Conservation (phyloP, 2,797 vertebrate species). For the Labeo calbasu region DNA sequence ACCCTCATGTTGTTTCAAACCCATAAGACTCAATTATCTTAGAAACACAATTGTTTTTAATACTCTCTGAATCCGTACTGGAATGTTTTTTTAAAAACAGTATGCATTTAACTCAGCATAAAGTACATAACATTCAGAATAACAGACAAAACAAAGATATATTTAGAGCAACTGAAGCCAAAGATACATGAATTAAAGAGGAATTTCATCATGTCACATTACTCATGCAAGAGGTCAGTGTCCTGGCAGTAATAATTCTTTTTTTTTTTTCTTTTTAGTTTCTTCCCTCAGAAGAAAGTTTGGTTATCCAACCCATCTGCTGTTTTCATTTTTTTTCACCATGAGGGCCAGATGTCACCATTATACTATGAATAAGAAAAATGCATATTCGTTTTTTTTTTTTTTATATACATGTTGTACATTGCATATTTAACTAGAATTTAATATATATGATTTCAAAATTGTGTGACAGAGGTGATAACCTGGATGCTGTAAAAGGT, state of each 20-base stretch:
- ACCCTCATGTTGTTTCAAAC: not conserved
- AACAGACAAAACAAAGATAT: not conserved
- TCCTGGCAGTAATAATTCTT: not conserved
- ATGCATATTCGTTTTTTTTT: too few relatives aligned
- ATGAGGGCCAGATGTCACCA: constrained; percentile 32
- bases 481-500: constrained; percentile 82
- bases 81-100: not conserved
- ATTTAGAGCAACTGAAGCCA: not conserved
- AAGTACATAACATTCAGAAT: not conserved
- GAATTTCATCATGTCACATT: not conserved
- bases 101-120: not conserved
- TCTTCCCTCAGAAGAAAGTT: not conserved
- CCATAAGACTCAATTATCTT: not conserved
- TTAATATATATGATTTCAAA: not conserved
- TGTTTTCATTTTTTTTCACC: constrained; percentile 26
- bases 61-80: not conserved
- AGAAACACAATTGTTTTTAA: not conserved
- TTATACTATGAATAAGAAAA: constrained; percentile 32
- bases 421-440: not conserved
- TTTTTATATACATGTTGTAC: too few relatives aligned
- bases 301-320: not conserved
- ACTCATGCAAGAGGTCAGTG: too few relatives aligned
- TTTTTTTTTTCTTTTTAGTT: not conserved
- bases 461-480: constrained; percentile 52
- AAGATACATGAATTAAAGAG: not conserved